Evolutionary conservation across 2,113 vertebrate genomes (phyloP), one percentile per base, ranked within the genome.

Genomic region (Carassius auratus): DNA sequence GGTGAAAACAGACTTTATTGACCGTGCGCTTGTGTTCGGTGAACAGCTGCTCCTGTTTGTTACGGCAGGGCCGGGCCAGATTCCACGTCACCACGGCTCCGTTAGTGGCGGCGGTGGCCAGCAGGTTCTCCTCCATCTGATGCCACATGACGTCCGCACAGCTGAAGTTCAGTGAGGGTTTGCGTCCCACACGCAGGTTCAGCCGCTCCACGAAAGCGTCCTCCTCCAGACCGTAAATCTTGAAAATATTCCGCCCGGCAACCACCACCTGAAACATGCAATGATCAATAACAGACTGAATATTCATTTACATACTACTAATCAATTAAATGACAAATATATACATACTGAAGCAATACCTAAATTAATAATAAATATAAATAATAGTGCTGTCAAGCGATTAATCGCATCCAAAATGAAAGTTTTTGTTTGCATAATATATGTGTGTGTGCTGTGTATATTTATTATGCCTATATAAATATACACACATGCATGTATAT

Each of bases 1-100:
- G 98, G 86, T 99, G 98, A 94, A 99, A 99, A 91, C 98, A 99
- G 89, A 99, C 98, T 89, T 99, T 99, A 91, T 99, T 99, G 85
- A 99, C 98, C 0, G 98, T 99, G 85, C 98, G 96, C 83, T 98
- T 99, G 93, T 99, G 98, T 89, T 99, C 98, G 0, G 98, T 99
- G 91, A 98, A 99, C 82, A 99, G 95, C 91, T 99, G 98, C 92
- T 99, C 98, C 95, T 99, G 98, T 88, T 99, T 99, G 93, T 99
- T 99, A 33, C 98, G 97, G 4, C 97, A 98, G 0, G 97, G 97
- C 50, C 97, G 97, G 9, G 97, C 96, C 75, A 99, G 93, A 91
- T 99, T 99, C 98, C 98, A 99, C 0, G 98, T 99, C 85, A 99
- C 97, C 7, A 99, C 98, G 0, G 99, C 98, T 0, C 98, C 98